phyloP scores from a whole-genome alignment of 2,797 vertebrate genomes.

The Amniataba percoides region DNA sequence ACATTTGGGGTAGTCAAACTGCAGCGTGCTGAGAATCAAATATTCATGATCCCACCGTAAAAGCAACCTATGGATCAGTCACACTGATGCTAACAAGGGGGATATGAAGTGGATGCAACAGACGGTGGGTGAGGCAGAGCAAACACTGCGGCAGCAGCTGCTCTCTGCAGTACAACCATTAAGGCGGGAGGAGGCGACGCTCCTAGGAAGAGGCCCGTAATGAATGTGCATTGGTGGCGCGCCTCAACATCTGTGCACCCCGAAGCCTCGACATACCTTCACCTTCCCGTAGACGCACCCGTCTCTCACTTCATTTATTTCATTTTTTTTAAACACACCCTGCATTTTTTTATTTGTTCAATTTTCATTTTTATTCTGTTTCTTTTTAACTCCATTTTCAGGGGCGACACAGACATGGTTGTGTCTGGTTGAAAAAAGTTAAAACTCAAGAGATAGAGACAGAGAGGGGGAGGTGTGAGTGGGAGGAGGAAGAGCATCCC shows the following conservation, averaged over 20 bases:
- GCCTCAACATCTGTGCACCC: slow-evolving; percentile 75
- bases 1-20: slow-evolving; percentile 12
- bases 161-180: slow-evolving; percentile 77
- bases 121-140: slow-evolving; percentile 71
- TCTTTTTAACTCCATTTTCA: background rate
- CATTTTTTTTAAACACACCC: background rate
- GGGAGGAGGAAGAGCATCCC: slow-evolving; percentile 43
- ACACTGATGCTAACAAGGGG: slow-evolving; percentile 62
- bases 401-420: slow-evolving; percentile 12
- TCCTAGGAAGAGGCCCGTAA: slow-evolving; percentile 67
- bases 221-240: slow-evolving; percentile 71
- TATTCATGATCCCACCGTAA: slow-evolving; percentile 52
- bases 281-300: slow-evolving; percentile 19
- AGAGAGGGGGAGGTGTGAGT: background rate
- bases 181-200: slow-evolving; percentile 70
- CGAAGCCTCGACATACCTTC: slow-evolving; percentile 39
- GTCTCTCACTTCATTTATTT: background rate
- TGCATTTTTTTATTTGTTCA: slow-evolving; percentile 18
- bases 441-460: slow-evolving; percentile 39
- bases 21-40: slow-evolving; percentile 35
- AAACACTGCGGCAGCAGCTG: slow-evolving; percentile 82
- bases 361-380: slow-evolving; percentile 19
- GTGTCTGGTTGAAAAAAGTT: slow-evolving; percentile 10
- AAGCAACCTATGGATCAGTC: slow-evolving; percentile 52
- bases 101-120: slow-evolving; percentile 63